Conservation (phyloP, 2,888 invertebrate species). For the Leptinotarsa rubiginosa region DNA sequence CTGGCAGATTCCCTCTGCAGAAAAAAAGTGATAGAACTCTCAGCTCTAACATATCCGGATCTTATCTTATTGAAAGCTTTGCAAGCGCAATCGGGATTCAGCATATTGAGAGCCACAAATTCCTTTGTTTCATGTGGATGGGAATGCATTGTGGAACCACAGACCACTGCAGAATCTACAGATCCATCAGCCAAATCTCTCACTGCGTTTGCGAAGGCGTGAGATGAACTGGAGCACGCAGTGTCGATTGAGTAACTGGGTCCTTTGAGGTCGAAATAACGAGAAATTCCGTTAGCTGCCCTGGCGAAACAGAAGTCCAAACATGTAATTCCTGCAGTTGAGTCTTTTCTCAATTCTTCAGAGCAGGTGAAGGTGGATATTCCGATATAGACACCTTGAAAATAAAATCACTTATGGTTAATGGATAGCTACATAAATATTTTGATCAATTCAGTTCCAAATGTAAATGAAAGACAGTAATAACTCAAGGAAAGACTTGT, state of each 20-base stretch:
- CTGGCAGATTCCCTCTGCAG: slow-evolving; percentile 57
- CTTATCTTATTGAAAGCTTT: slow-evolving; percentile 43
- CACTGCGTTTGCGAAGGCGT: slow-evolving; percentile 47
- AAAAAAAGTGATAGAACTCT: slow-evolving; percentile 64
- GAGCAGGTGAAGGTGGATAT: background rate
- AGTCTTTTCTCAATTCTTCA: too few relatives aligned
- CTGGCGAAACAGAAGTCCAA: too few relatives aligned
- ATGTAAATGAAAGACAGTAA: too few relatives aligned
- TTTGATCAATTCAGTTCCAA: too few relatives aligned
- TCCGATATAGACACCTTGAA: too few relatives aligned
- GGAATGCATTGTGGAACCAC: fast-evolving
- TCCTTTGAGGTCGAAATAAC: slow-evolving; percentile 51
- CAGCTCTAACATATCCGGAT: slow-evolving; percentile 62
- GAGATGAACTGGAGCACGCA: slow-evolving; percentile 52
- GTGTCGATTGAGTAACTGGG: slow-evolving; percentile 53
- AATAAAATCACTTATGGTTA: too few relatives aligned
- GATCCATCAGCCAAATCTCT: too few relatives aligned
- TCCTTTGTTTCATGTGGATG: background rate
- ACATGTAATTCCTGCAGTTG: too few relatives aligned
- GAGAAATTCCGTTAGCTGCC: slow-evolving; percentile 47
- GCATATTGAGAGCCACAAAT: slow-evolving; percentile 4
- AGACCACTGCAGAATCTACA: too few relatives aligned
- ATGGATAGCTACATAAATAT: too few relatives aligned
- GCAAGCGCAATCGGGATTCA: slow-evolving; percentile 9
- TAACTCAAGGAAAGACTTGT: too few relatives aligned